Evolutionary conservation across 2,797 vertebrate genomes (phyloP), one percentile per base, ranked within the genome.

Genomic region (Petrocephalus sullivani): DNA sequence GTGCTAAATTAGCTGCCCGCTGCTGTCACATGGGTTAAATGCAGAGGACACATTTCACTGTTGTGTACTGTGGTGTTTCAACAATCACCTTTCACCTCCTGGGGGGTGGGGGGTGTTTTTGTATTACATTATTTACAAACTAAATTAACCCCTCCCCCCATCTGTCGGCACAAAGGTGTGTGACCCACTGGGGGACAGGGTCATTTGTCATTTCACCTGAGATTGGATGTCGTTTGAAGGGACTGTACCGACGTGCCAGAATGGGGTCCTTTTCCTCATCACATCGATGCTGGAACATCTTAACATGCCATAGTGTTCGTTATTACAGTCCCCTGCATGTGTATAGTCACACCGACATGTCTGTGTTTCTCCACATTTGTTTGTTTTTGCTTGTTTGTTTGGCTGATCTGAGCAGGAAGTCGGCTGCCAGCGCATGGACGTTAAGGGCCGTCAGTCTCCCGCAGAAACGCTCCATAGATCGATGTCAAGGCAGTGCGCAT

Each of bases 91-190:
- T 46, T 46, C 41, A 46, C 41, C 41, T 23, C 90, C 88, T 91
- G 90, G 89, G 90, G 90, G 92, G 90, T 92, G 90, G 90, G 92
- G 90, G 92, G 91, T 90, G 88, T 92, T 89, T 88, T 85, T 90
- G 93, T 92, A 92, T 93, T 93, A 89, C 92, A 92, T 93, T 94
- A 92, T 93, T 92, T 91, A 92, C 88, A 90, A 93, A 89, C 84
- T 67, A 89, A 91, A 91, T 90, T 54, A 88, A 87, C 85, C 88
- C 91, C 78, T 87, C 92, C 91, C 90, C 84, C 85, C 87, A 90
- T 91, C 88, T 60, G 87, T 85, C 33, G 28, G 82, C 58, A 88
- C 75, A 85, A 41, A 16, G 49, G 54, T 0, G 5, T 89, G 88
- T 64, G 87, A 78, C 49, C 4, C 37, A 82, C 46, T 61, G 57